A percentile compares a stretch with the other conserved stretches of the same genome.
Evolutionary conservation across 1,140 invertebrate species (phyloP).

Genomic region (Spodoptera frugiperda): DNA sequence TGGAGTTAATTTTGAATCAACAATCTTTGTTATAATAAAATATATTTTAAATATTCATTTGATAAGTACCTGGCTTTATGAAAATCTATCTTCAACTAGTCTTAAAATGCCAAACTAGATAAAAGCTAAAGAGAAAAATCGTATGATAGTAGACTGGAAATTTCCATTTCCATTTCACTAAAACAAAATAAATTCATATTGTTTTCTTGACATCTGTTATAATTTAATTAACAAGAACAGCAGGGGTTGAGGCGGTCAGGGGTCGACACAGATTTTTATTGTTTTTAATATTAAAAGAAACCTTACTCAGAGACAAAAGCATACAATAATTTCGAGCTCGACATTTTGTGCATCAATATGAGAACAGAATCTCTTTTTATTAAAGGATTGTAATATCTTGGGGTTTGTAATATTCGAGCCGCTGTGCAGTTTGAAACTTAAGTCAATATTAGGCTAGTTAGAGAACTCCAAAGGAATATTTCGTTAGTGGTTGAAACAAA

Average conservation of each 20-base stretch:
- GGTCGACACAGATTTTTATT: background rate
- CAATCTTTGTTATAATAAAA: too few relatives aligned
- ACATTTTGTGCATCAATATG: constrained; percentile 19
- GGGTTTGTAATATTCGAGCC: background rate
- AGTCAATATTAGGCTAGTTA: constrained; percentile 20
- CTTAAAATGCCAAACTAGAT: too few relatives aligned
- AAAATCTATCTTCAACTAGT: too few relatives aligned
- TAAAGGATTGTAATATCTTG: background rate
- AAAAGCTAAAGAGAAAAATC: too few relatives aligned
- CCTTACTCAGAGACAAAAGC: constrained; percentile 3
- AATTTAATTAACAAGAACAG: constrained; percentile 11
- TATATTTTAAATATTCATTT: background rate
- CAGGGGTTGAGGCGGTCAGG: background rate
- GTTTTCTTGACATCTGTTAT: background rate
- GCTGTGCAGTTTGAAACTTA: background rate
- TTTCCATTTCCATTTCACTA: background rate
- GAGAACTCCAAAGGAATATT: constrained; percentile 21
- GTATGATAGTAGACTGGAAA: background rate
- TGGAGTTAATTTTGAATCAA: background rate
- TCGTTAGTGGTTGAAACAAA: constrained; percentile 16
- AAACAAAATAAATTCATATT: background rate
- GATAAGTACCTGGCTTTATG: background rate
- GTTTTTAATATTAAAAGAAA: constrained; percentile 13
- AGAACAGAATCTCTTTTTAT: background rate
- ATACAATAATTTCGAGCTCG: background rate